Evolutionary conservation across 2,797 vertebrate genomes (phyloP).

Genomic region (Microtus obscurus): DNA sequence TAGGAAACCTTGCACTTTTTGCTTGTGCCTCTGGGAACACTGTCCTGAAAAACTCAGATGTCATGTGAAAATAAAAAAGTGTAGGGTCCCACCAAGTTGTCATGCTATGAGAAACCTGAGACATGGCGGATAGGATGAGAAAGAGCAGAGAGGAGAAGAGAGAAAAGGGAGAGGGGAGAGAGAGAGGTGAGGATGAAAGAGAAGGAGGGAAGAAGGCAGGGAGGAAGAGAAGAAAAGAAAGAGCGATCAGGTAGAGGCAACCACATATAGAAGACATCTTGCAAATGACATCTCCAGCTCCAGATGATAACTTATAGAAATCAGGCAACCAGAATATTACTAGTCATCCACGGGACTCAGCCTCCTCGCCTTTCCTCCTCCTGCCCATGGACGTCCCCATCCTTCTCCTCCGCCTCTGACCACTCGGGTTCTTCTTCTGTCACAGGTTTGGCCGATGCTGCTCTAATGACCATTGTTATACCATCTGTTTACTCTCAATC

Average conservation of each 20-base stretch:
- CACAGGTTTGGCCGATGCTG: background rate
- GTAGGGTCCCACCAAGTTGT: background rate
- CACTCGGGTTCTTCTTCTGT: background rate
- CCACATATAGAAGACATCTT: background rate
- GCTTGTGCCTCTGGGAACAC: background rate
- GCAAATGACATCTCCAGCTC: background rate
- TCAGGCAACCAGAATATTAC: background rate
- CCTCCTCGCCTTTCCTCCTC: background rate
- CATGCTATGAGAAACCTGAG: background rate
- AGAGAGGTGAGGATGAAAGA: background rate
- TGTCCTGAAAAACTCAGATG: background rate
- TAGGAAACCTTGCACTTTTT: background rate
- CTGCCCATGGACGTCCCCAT: background rate
- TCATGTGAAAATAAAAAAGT: background rate
- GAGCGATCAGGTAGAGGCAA: background rate
- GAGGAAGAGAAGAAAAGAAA: background rate
- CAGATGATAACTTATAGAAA: background rate
- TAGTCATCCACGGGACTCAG: background rate
- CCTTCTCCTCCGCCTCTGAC: background rate
- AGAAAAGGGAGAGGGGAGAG: background rate
- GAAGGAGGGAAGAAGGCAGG: too few species aligned
- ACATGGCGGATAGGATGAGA: background rate
- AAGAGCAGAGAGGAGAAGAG: background rate
- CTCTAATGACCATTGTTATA: background rate
- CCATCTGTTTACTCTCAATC: background rate